phyloP scores from a whole-genome alignment of 2,797 vertebrate genomes.

The Aselliscus stoliczkanus region DNA sequence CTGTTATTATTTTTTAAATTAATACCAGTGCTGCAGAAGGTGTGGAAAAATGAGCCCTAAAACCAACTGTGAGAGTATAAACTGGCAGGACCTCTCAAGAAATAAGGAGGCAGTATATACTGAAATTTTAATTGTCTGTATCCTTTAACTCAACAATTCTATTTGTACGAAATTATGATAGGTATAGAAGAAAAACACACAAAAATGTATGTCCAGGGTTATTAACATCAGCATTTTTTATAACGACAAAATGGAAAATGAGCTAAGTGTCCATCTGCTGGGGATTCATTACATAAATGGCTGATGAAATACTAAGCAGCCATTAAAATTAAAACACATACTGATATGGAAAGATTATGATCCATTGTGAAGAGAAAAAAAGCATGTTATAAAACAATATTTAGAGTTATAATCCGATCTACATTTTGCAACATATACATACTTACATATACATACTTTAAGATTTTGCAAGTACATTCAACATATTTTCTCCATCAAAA shows the following conservation, averaged over 20 bases:
- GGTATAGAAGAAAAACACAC: not conserved
- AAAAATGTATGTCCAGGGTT: not conserved
- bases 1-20: not conserved
- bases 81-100: not conserved
- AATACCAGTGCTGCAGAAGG: not conserved
- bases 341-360: not conserved
- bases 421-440: not conserved
- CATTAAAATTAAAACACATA: not conserved
- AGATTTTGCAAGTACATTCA: not conserved
- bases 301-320: not conserved
- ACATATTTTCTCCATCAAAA: not conserved
- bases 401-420: not conserved
- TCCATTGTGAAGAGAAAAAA: not conserved
- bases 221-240: not conserved
- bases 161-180: slow-evolving; percentile 10
- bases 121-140: slow-evolving; percentile 4
- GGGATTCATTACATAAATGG: not conserved
- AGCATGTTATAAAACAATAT: not conserved
- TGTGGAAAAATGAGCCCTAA: not conserved
- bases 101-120: not conserved
- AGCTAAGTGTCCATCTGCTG: not conserved
- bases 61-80: not conserved
- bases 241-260: not conserved
- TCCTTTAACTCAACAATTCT: slow-evolving; percentile 12
- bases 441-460: not conserved